Percentiles rank a stretch among this genome's conserved stretches.
These are phyloP conservation scores for Musca vetustissima DNA, from an alignment of 1,140 invertebrate species.

Conservation along the genomic window DNA sequence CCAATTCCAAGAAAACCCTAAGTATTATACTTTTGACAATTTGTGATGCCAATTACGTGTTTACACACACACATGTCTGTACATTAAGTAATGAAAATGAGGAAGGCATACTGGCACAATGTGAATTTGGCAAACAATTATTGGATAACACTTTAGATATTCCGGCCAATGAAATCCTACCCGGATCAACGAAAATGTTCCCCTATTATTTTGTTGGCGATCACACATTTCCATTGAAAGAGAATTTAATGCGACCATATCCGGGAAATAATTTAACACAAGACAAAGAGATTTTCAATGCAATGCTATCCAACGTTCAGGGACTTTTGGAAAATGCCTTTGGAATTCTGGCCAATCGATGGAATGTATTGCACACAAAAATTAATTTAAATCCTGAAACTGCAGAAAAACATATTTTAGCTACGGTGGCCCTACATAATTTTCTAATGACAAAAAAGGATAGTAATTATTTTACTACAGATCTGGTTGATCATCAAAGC, in stretches of 20 bases:
- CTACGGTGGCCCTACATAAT: not conserved
- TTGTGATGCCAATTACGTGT: conserved; percentile 6
- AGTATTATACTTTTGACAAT: not conserved
- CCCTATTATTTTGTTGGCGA: not conserved
- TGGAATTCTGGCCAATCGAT: not conserved
- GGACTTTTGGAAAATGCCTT: not conserved
- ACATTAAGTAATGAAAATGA: conserved; percentile 4
- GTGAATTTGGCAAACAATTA: not conserved
- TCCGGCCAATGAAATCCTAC: not conserved
- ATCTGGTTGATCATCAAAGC: not conserved
- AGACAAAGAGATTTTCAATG: not conserved
- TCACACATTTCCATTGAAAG: not conserved
- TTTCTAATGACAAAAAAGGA: not conserved
- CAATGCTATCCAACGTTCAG: not conserved
- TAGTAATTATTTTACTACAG: not conserved
- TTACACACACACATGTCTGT: not conserved
- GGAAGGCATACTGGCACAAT: not conserved
- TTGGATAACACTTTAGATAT: not conserved
- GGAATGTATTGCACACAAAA: not conserved
- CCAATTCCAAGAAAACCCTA: not conserved
- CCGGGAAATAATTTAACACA: not conserved
- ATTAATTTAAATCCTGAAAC: not conserved
- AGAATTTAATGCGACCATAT: not conserved
- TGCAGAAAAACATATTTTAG: not conserved
- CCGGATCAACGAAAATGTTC: not conserved